phyloP scores from a whole-genome alignment of 2,888 invertebrate species.

The Drosophila ezoana region DNA sequence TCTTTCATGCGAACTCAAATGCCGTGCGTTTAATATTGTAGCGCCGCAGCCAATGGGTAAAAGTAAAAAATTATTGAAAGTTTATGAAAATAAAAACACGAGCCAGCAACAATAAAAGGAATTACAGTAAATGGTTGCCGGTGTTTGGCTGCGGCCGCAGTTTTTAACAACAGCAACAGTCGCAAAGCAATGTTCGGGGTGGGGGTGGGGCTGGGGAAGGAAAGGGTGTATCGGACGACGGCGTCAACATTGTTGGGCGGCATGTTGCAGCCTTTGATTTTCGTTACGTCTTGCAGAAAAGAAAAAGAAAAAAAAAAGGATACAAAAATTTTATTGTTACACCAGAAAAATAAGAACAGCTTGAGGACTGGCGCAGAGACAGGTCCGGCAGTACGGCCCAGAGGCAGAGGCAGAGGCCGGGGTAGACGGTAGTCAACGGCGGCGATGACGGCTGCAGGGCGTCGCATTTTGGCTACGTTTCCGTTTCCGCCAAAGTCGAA shows the following conservation, averaged over 20 bases:
- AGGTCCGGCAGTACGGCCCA: background rate
- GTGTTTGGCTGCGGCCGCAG: conserved; percentile 64
- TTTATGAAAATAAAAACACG: conserved; percentile 65
- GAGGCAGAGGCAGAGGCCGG: background rate
- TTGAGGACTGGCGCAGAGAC: conserved; percentile 15
- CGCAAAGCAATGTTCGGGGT: conserved; percentile 11
- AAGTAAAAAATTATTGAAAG: conserved; percentile 71
- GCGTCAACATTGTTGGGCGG: conserved; percentile 54
- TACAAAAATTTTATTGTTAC: conserved; percentile 70
- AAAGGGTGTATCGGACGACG: conserved; percentile 9
- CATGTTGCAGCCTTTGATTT: conserved; percentile 76
- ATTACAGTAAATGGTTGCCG: conserved; percentile 62
- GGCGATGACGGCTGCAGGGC: conserved; percentile 61
- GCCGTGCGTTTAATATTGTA: conserved; percentile 19
- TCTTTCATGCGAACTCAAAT: conserved; percentile 5
- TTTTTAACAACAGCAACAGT: conserved; percentile 57
- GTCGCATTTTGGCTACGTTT: conserved; percentile 78
- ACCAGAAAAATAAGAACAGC: conserved; percentile 76
- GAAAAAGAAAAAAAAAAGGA: conserved; percentile 52
- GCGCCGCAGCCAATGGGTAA: conserved; percentile 51
- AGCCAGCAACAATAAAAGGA: conserved; percentile 42
- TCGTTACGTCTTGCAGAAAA: conserved; percentile 33
- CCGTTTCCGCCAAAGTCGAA: conserved; percentile 70
- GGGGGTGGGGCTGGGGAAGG: background rate
- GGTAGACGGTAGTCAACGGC: conserved; percentile 1